Evolutionary conservation across 2,113 vertebrate species (phyloP), one percentile per base, ranked within the genome.

Genomic region (Illadopsis cleaveri): DNA sequence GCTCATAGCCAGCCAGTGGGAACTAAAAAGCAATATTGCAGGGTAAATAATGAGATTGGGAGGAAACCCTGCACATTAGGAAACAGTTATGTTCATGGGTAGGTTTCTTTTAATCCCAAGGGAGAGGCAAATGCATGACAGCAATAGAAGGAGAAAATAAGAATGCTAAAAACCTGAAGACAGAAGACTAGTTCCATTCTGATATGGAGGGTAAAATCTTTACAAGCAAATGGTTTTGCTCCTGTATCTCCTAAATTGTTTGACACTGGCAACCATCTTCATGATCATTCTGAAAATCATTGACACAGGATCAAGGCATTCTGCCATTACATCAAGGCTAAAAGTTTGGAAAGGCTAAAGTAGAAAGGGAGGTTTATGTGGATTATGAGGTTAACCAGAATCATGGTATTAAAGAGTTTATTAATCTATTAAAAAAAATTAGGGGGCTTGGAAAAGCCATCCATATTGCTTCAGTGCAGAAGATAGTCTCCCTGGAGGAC

Each of bases 371-470:
- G 10, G 25, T 56, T 81, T 57, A 62, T 53, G 31, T 76, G 73
- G 77, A 72, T 87, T 68, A 76, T 33, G 44, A 79, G 61, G 70
- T 79, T 89, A 94, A 93, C 68, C 72, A 86, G 38, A 95, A 86
- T 64, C 37, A 56, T 31, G 61, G 31, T 60, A 56, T 70, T 75
- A 56, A 92, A 66, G 35, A 57, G 4, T 76, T 69, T 84, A 89
- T 86, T 82, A 90, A 75, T 22, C 35, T 40, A 51, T 47, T 62
- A 14, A 47, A 95, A 95, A 83, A 91, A 87, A 80, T 6, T 2
- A 60, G 1, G 2, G 11, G 18, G 3, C 27, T 93, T 83, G 42
- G 21, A 78, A 90, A 93, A 80, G 6, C 16, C 44, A 38, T 77
- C 51, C 27, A 45, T 90, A 82, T 37, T 84, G 30, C 33, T 93